Base-by-base conservation (phyloP, 2,113 vertebrate species). In the Andinoacara biseriatus region DNA sequence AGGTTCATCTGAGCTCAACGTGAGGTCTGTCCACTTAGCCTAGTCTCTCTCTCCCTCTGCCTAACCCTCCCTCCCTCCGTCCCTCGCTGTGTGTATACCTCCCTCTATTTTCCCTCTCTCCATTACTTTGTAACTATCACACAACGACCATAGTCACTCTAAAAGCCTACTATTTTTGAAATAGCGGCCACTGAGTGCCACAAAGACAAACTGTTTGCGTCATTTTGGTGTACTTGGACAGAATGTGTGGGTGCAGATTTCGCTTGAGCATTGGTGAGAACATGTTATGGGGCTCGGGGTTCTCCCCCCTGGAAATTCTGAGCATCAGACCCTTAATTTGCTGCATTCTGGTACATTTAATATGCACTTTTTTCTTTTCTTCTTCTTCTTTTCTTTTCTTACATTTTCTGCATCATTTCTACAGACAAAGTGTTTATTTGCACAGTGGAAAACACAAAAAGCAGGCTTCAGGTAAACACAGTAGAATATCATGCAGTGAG, bases 21-120 rank as follows among this genome's bases (percentile, higher is more conserved):
- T 78, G 87, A 90, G 88, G 78, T 94, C 91, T 86, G 86, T 88
- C 89, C 90, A 86, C 88, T 90, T 80, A 83, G 59, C 69, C 80
- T 58, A 24, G 46, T 54, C 85, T 86, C 63, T 33, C 83, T 52
- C 78, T 43, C 77, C 5, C 77, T 56, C 49, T 33, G 61, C 15
- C 80, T 56, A 80, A 31, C 29, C 54, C 56, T n/a, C 78, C 43
- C 59, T 72, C 78, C 33, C 69, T 62, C 31, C 52, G 10, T 46
- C 56, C 14, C 52, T 38, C 67, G 2, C 22, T 61, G 22, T 18
- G 58, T 15, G n/a, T 69, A 13, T 69, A 69, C 24, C 20, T 80
- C 61, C 43, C 62, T 84, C 80, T 58, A 20, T 74, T 49, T 84
- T 60, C 67, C 40, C 74, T 56, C 61, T 74, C 74, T 76, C 87